Evolutionary conservation across 2,113 vertebrate species (phyloP).

Genomic region (Rhynchomys soricoides): DNA sequence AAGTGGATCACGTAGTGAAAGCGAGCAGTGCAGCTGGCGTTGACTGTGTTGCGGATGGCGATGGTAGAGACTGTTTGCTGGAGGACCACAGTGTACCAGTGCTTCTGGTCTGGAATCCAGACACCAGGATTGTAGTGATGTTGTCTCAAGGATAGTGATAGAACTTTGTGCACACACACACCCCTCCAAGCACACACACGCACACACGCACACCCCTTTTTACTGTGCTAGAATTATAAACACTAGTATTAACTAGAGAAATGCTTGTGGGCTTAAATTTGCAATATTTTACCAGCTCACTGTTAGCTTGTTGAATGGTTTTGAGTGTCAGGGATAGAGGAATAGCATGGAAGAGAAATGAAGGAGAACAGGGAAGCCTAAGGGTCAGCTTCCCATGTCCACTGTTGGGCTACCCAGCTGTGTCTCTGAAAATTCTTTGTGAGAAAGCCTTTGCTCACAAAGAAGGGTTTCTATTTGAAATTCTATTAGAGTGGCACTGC

Average conservation of each 20-base stretch:
- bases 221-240: background rate
- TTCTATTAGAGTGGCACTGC: background rate
- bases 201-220: background rate
- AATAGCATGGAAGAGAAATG: background rate
- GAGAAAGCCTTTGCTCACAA: constrained; percentile 33
- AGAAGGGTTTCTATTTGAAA: background rate
- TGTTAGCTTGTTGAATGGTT: background rate
- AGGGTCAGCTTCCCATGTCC: background rate
- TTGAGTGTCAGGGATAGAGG: background rate
- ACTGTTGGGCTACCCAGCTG: background rate
- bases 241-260: background rate
- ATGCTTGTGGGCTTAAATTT: constrained; percentile 7
- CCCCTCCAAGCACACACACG: no score
- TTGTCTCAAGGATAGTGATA: background rate
- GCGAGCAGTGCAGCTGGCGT: background rate
- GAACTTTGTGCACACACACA: background rate
- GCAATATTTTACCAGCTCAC: background rate
- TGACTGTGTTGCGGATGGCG: background rate
- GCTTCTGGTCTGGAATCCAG: background rate
- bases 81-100: background rate
- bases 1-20: background rate
- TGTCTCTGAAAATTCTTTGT: background rate
- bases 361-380: background rate
- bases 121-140: background rate
- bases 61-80: background rate